A percentile compares a stretch with the other conserved stretches of the same genome.
phyloP scores from a whole-genome alignment of 1,140 invertebrate species.

The Drosophila pachea region DNA sequence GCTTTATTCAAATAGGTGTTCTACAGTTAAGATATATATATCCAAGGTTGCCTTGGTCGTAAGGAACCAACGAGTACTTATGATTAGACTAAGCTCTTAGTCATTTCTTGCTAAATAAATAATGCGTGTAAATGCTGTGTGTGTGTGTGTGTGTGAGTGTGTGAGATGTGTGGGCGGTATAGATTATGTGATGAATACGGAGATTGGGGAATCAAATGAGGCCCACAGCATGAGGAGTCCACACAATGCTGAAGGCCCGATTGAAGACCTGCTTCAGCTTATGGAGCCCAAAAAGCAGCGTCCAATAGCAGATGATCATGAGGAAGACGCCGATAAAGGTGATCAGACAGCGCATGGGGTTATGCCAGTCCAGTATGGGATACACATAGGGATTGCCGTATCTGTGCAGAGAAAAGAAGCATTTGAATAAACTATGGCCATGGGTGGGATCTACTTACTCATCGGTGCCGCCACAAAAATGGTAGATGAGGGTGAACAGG shows the following conservation, averaged over 20 bases:
- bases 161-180: slow-evolving; percentile 26
- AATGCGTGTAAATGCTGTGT: slow-evolving; percentile 21
- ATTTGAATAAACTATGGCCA: slow-evolving; percentile 9
- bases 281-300: slow-evolving; percentile 53
- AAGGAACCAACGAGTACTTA: slow-evolving; percentile 61
- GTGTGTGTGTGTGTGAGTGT: slow-evolving; percentile 4
- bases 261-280: slow-evolving; percentile 69
- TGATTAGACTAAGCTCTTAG: slow-evolving; percentile 11
- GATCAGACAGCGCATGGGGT: slow-evolving; percentile 79
- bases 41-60: slow-evolving; percentile 36
- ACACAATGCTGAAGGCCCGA: slow-evolving; percentile 67
- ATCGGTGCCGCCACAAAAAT: slow-evolving; percentile 84
- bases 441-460: slow-evolving; percentile 78
- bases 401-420: slow-evolving; percentile 78
- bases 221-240: slow-evolving; percentile 70
- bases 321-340: slow-evolving; percentile 80
- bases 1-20: slow-evolving; percentile 41
- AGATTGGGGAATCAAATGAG: slow-evolving; percentile 49
- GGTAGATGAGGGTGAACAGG: slow-evolving; percentile 86
- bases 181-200: not conserved
- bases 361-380: slow-evolving; percentile 84
- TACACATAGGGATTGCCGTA: slow-evolving; percentile 84
- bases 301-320: slow-evolving; percentile 77
- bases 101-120: slow-evolving; percentile 37
- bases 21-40: slow-evolving; percentile 35